These are phyloP conservation scores for Theodoxus fluviatilis DNA, from an alignment of 2,888 invertebrate genomes.

Conservation along the genomic window DNA sequence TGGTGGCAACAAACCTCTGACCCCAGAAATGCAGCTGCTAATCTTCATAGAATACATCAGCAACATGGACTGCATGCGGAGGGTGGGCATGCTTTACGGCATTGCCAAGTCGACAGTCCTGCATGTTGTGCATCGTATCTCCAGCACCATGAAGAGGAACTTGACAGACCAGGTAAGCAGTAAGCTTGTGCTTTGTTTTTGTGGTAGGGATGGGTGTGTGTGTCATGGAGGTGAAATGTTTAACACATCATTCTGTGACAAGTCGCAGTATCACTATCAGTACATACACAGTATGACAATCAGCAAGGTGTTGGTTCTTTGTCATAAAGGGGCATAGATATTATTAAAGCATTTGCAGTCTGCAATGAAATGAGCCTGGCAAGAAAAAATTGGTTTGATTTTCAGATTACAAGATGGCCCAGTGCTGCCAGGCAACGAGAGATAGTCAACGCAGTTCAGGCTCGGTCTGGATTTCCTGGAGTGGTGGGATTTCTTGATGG, in stretches of 20 bases:
- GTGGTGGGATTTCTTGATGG: conserved; percentile 10
- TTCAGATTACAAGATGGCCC: conserved; percentile 6
- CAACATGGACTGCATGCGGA: conserved; percentile 11
- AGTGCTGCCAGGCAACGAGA: neutral
- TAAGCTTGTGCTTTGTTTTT: too few species aligned
- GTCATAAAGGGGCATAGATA: too few species aligned
- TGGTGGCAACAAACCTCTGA: too few species aligned
- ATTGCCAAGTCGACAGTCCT: conserved; percentile 18
- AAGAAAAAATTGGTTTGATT: neutral
- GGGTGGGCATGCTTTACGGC: neutral
- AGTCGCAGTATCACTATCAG: too few species aligned
- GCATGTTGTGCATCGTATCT: neutral
- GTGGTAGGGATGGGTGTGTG: too few species aligned
- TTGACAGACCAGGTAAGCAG: neutral
- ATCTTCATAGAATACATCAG: conserved; percentile 15
- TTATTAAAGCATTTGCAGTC: too few species aligned
- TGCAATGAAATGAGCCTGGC: neutral
- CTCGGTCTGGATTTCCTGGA: conserved; percentile 8
- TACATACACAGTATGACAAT: too few species aligned
- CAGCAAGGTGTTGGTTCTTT: too few species aligned
- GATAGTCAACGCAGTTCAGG: neutral
- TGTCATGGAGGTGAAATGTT: neutral
- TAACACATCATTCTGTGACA: neutral
- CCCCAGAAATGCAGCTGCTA: conserved; percentile 19
- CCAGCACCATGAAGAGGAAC: neutral